These are phyloP conservation scores for Ennomos quercinarius DNA, from an alignment of 2,888 invertebrate genomes.

Conservation along the genomic window DNA sequence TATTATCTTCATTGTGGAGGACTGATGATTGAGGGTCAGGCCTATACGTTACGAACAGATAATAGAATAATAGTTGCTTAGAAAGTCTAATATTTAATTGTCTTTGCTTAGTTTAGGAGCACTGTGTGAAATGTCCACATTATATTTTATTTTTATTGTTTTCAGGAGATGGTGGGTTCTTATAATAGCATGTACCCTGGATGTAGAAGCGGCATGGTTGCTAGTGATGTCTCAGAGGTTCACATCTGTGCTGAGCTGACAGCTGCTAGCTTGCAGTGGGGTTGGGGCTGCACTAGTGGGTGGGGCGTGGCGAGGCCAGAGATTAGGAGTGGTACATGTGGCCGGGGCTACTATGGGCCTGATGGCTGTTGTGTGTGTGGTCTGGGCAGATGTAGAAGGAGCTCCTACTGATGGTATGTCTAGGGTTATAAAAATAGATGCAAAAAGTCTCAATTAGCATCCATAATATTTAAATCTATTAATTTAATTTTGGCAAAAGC, in stretches of 20 bases:
- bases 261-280: constrained; percentile 94
- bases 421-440: too few relatives aligned
- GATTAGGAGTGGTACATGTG: constrained; percentile 91
- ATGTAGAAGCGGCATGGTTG: constrained; percentile 95
- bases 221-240: constrained; percentile 91
- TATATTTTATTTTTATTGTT: too few relatives aligned
- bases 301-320: constrained; percentile 90
- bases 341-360: constrained; percentile 92
- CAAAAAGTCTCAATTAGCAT: too few relatives aligned
- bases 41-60: too few relatives aligned
- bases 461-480: too few relatives aligned
- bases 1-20: too few relatives aligned
- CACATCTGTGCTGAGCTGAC: constrained; percentile 84
- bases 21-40: too few relatives aligned
- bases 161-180: constrained; percentile 88
- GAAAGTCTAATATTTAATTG: too few relatives aligned
- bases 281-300: constrained; percentile 94
- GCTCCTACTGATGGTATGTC: constrained; percentile 86
- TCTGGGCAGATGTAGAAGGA: constrained; percentile 92
- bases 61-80: too few relatives aligned
- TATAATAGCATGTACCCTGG: constrained; percentile 90
- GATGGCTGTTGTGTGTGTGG: constrained; percentile 92
- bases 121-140: too few relatives aligned
- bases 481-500: too few relatives aligned
- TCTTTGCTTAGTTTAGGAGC: too few relatives aligned